Conservation (phyloP, 64 coral and sea anemone genomes). For the Pachyseris speciosa region DNA sequence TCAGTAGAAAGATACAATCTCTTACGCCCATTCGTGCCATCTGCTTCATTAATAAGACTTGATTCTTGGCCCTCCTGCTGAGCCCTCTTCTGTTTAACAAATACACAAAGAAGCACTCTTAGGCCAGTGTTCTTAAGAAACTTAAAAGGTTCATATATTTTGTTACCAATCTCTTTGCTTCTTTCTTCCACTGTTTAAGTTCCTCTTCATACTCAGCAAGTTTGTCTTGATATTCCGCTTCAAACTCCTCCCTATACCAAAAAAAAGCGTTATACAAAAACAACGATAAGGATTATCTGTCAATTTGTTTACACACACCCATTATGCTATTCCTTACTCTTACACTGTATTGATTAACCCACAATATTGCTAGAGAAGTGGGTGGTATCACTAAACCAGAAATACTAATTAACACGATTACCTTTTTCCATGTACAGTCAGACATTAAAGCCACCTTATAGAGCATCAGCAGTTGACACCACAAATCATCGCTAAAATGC, state of each 20-base stretch:
- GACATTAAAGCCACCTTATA: too few species aligned
- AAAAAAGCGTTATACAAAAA: too few species aligned
- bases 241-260: constrained; percentile 78
- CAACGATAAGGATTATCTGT: too few species aligned
- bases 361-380: too few species aligned
- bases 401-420: too few species aligned
- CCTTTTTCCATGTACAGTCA: too few species aligned
- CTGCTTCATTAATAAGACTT: constrained; percentile 44
- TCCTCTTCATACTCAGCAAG: constrained; percentile 74
- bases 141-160: neutral
- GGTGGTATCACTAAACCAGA: too few species aligned
- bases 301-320: too few species aligned
- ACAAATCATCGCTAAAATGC: too few species aligned
- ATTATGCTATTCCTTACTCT: too few species aligned
- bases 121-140: neutral
- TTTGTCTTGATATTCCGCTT: constrained; percentile 54
- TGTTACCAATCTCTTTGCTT: constrained; percentile 84
- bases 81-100: constrained; percentile 61
- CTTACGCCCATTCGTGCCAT: constrained; percentile 17
- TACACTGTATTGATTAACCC: too few species aligned
- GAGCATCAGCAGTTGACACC: too few species aligned
- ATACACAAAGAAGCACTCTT: neutral
- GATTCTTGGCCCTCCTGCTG: constrained; percentile 49
- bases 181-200: constrained; percentile 85
- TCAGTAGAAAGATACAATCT: neutral